These are phyloP conservation scores for Phragmatobia fuliginosa DNA, from an alignment of 2,888 invertebrate genomes.

Conservation along the genomic window DNA sequence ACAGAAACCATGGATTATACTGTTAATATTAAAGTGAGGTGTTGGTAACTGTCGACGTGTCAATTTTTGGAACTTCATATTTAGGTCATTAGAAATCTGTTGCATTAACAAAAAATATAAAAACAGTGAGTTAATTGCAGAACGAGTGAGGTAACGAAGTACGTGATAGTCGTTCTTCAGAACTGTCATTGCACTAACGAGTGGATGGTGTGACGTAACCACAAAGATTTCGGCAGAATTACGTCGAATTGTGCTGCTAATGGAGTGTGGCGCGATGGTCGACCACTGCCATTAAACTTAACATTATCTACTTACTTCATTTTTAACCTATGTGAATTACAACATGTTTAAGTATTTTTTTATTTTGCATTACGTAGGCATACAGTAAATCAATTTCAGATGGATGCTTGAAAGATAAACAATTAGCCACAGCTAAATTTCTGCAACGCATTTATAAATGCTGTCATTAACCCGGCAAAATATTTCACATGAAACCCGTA, in stretches of 20 bases:
- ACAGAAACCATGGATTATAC: neutral
- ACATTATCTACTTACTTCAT: constrained; percentile 39
- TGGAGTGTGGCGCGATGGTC: constrained; percentile 67
- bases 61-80: constrained; percentile 32
- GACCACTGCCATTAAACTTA: constrained; percentile 48
- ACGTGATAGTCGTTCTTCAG: constrained; percentile 60
- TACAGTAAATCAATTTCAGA: constrained; percentile 19
- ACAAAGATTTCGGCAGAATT: constrained; percentile 73
- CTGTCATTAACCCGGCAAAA: neutral
- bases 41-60: constrained; percentile 28
- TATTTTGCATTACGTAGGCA: constrained; percentile 27
- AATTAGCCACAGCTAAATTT: constrained; percentile 9
- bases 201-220: constrained; percentile 71
- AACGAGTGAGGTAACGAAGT: constrained; percentile 62
- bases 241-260: constrained; percentile 73
- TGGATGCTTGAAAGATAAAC: constrained; percentile 13
- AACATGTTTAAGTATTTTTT: constrained; percentile 26
- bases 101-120: constrained; percentile 50
- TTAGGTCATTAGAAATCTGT: constrained; percentile 48
- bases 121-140: constrained; percentile 65
- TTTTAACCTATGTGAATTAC: constrained; percentile 44
- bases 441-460: constrained; percentile 9
- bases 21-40: constrained; percentile 23
- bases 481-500: neutral
- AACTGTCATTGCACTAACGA: constrained; percentile 65